Conservation (phyloP, 1,140 invertebrate genomes). For the Scylla paramamosain region DNA sequence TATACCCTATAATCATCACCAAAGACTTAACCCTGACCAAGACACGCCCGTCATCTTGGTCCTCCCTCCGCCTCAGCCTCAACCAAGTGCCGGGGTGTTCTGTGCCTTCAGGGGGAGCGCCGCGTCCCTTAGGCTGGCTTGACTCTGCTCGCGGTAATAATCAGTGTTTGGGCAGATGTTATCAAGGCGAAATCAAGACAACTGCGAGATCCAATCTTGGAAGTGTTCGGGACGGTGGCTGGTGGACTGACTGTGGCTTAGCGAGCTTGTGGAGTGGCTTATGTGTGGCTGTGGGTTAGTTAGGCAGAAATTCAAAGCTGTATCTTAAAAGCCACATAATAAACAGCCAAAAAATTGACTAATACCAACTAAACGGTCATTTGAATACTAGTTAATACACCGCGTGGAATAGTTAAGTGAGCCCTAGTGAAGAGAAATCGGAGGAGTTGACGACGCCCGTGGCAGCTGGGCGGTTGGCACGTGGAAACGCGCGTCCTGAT, state of each 20-base stretch:
- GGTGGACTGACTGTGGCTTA: neutral
- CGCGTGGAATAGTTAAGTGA: neutral
- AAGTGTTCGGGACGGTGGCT: neutral
- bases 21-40: no score
- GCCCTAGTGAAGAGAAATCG: neutral
- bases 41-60: no score
- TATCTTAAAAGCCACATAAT: neutral
- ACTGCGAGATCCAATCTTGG: constrained; percentile 65
- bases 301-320: no score
- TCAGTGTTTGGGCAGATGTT: constrained; percentile 70
- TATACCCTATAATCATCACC: neutral
- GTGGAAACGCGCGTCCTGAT: constrained; percentile 67
- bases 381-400: neutral
- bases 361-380: neutral
- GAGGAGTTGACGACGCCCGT: constrained; percentile 43
- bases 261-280: no score
- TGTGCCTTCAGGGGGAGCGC: no score
- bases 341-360: neutral
- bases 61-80: no score
- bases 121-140: neutral
- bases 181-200: constrained; percentile 72
- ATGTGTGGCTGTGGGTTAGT: no score
- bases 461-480: constrained; percentile 66
- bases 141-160: constrained; percentile 33
- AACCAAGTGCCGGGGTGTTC: no score